A percentile compares a stretch with the other conserved stretches of the same genome.
These are phyloP conservation scores for Leuciscus idus DNA, from an alignment of 2,113 vertebrate species.

Conservation along the genomic window DNA sequence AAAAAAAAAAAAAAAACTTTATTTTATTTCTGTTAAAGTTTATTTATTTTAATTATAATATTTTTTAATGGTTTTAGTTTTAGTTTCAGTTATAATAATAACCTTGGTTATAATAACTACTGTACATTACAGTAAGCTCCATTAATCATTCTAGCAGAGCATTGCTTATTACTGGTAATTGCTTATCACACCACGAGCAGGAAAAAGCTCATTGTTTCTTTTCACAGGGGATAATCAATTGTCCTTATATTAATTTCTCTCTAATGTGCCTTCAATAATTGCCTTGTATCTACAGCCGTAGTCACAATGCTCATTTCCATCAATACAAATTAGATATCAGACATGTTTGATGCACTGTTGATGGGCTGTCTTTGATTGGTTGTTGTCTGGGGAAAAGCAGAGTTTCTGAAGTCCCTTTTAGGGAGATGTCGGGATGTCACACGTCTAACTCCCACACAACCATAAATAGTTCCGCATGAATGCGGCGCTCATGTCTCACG, in stretches of 20 bases:
- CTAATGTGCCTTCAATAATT: slow-evolving; percentile 31
- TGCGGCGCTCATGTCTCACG: background rate
- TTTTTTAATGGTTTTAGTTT: too few species aligned
- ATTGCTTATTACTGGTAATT: slow-evolving; percentile 42
- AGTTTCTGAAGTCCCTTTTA: slow-evolving; percentile 12
- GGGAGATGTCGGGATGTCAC: slow-evolving; percentile 23
- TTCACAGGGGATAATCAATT: slow-evolving; percentile 43
- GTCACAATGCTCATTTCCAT: slow-evolving; percentile 3
- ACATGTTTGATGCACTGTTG: background rate
- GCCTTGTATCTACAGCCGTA: slow-evolving; percentile 8
- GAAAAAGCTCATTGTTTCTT: slow-evolving; percentile 37
- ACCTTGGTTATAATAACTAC: slow-evolving; percentile 6
- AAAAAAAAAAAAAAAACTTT: too few species aligned
- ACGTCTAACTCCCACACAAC: slow-evolving; percentile 27
- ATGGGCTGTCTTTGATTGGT: slow-evolving; percentile 3
- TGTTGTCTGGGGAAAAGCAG: slow-evolving; percentile 6
- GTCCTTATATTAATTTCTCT: slow-evolving; percentile 24
- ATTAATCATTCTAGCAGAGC: slow-evolving; percentile 27
- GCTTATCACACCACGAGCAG: slow-evolving; percentile 21
- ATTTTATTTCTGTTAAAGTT: too few species aligned
- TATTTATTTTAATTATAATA: too few species aligned
- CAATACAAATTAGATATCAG: slow-evolving; percentile 32
- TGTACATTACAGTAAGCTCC: background rate
- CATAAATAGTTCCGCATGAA: slow-evolving; percentile 16
- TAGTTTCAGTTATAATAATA: too few species aligned